A percentile compares a stretch with the other conserved stretches of the same genome.
Conservation (phyloP, 2,888 invertebrate species). For the Caenorhabditis virilis region DNA sequence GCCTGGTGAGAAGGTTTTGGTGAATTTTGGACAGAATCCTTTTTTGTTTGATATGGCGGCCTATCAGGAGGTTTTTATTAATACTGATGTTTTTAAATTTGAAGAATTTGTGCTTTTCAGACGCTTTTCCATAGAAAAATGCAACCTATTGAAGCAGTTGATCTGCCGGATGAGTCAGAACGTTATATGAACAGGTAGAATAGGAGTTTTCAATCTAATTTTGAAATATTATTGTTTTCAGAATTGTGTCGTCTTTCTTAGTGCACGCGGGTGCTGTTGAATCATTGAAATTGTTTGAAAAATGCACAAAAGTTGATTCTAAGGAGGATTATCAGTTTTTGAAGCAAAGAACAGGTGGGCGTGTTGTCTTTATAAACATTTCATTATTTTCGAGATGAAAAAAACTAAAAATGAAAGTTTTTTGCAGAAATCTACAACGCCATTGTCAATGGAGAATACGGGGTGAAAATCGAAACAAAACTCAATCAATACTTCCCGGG, state of each 20-base stretch:
- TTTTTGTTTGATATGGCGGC: slow-evolving; percentile 97
- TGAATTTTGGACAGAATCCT: slow-evolving; percentile 96
- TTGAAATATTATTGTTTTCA: no score
- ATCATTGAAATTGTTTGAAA: slow-evolving; percentile 17
- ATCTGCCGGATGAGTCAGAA: no score
- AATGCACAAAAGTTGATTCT: not conserved
- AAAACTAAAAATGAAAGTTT: no score
- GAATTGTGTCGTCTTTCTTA: slow-evolving; percentile 21
- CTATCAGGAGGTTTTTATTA: slow-evolving; percentile 82
- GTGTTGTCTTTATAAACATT: no score
- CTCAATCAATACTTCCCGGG: slow-evolving; percentile 13
- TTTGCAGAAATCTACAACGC: slow-evolving; percentile 19
- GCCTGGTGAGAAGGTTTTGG: slow-evolving; percentile 90
- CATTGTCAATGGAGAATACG: slow-evolving; percentile 9
- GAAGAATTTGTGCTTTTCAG: no score
- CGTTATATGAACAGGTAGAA: no score
- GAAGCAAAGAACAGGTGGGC: slow-evolving; percentile 5
- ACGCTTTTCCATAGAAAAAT: no score
- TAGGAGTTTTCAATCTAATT: no score
- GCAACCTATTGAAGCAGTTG: no score
- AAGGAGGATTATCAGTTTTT: slow-evolving; percentile 10
- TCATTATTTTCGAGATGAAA: no score
- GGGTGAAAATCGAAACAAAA: slow-evolving; percentile 11
- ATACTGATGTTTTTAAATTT: no score
- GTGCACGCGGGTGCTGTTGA: slow-evolving; percentile 15